These are phyloP conservation scores for Heteromyza rotundicornis DNA, from an alignment of 2,888 invertebrate genomes.

Conservation along the genomic window DNA sequence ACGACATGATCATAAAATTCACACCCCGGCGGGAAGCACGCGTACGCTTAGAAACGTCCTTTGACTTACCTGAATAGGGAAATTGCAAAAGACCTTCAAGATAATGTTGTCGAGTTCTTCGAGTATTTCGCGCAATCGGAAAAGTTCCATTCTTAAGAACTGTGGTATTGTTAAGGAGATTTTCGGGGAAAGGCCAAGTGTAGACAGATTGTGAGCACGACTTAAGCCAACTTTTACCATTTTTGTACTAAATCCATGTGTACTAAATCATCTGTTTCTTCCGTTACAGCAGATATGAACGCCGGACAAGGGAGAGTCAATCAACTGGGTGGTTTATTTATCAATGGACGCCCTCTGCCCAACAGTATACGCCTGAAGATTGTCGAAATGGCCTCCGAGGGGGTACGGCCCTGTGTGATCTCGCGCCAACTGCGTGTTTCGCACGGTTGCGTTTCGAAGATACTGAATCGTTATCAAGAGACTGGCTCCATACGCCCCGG, in stretches of 20 bases:
- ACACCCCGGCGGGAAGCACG: slow-evolving; percentile 36
- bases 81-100: too few species aligned
- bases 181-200: not conserved
- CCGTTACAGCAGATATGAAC: slow-evolving; percentile 54
- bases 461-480: slow-evolving; percentile 92
- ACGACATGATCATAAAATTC: slow-evolving; percentile 28
- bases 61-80: not conserved
- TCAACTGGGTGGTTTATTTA: slow-evolving; percentile 95
- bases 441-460: slow-evolving; percentile 97
- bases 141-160: slow-evolving; percentile 15
- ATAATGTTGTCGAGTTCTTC: too few species aligned
- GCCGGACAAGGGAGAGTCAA: slow-evolving; percentile 93
- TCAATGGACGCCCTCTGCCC: slow-evolving; percentile 95
- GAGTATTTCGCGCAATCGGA: slow-evolving; percentile 31
- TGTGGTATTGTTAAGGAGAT: not conserved
- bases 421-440: slow-evolving; percentile 92
- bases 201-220: not conserved
- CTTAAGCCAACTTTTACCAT: too few species aligned
- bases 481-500: slow-evolving; percentile 95
- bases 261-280: too few species aligned
- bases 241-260: too few species aligned
- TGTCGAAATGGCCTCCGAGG: slow-evolving; percentile 94
- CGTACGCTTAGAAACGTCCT: slow-evolving; percentile 12
- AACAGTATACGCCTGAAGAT: slow-evolving; percentile 93
- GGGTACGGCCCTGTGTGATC: slow-evolving; percentile 94